Conservation (phyloP, 2,797 vertebrate genomes). For the Lemur catta region DNA sequence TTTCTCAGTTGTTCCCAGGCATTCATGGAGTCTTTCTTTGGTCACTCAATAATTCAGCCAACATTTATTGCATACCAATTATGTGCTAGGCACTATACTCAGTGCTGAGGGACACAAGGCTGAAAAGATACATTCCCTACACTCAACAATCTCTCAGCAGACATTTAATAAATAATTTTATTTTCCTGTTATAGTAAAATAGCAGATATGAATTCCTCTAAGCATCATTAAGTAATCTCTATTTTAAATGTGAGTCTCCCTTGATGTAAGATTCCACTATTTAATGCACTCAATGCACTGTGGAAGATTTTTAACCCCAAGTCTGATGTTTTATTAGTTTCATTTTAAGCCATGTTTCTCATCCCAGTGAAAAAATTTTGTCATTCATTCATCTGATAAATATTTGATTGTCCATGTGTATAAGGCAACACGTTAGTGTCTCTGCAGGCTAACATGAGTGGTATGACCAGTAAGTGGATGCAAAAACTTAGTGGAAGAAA, state of each 20-base stretch:
- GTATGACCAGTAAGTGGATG: not conserved
- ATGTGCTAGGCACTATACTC: not conserved
- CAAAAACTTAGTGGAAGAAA: conserved; percentile 16
- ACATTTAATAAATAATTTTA: conserved; percentile 41
- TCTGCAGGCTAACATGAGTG: not conserved
- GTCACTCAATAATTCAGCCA: conserved; percentile 61
- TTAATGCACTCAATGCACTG: not conserved
- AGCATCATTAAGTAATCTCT: conserved; percentile 28
- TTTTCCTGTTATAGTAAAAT: conserved; percentile 46
- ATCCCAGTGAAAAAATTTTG: not conserved
- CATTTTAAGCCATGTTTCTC: not conserved
- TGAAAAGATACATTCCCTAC: conserved; percentile 3
- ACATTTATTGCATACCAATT: conserved; percentile 13
- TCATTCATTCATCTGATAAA: not conserved
- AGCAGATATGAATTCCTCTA: conserved; percentile 31
- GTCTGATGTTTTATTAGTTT: conserved; percentile 41
- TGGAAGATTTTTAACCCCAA: not conserved
- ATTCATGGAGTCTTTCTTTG: conserved; percentile 41
- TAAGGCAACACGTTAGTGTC: not conserved
- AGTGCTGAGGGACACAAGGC: not conserved
- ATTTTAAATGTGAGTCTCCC: conserved; percentile 3
- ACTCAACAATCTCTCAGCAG: conserved; percentile 44
- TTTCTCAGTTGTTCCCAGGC: conserved; percentile 14
- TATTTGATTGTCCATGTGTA: not conserved
- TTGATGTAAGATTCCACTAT: not conserved